These are phyloP conservation scores for Meloidogyne chitwoodi DNA, from an alignment of 1,140 invertebrate species.

Conservation along the genomic window DNA sequence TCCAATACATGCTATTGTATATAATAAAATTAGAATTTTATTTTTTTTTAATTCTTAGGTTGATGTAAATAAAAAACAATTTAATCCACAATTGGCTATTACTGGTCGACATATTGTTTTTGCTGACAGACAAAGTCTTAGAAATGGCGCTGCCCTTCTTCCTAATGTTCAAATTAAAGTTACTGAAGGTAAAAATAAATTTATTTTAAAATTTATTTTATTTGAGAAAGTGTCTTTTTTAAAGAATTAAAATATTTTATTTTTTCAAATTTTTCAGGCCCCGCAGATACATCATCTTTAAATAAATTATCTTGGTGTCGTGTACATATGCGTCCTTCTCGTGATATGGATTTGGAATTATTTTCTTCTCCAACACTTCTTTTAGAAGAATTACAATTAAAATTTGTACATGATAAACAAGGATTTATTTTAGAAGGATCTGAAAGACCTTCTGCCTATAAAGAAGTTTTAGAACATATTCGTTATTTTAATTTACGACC, in stretches of 20 bases:
- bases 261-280: slow-evolving; percentile 10
- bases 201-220: too few species aligned
- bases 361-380: slow-evolving; percentile 56
- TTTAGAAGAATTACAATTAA: slow-evolving; percentile 53
- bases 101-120: slow-evolving; percentile 46
- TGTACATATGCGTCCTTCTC: slow-evolving; percentile 50
- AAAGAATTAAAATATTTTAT: too few species aligned
- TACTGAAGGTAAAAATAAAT: slow-evolving; percentile 32
- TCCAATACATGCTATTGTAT: slow-evolving; percentile 31
- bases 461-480: slow-evolving; percentile 52
- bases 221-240: too few species aligned
- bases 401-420: slow-evolving; percentile 58
- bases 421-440: slow-evolving; percentile 52
- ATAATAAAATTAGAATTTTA: not conserved
- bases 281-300: slow-evolving; percentile 43
- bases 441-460: slow-evolving; percentile 43
- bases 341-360: slow-evolving; percentile 60
- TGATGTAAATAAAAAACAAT: not conserved
- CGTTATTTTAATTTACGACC: slow-evolving; percentile 59
- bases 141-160: slow-evolving; percentile 48
- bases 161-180: slow-evolving; percentile 53
- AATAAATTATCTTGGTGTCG: slow-evolving; percentile 56
- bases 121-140: slow-evolving; percentile 40
- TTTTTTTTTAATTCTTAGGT: slow-evolving; percentile 4
- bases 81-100: slow-evolving; percentile 40